phyloP scores from a whole-genome alignment of 1,140 invertebrate species.

The Hypothenemus hampei region DNA sequence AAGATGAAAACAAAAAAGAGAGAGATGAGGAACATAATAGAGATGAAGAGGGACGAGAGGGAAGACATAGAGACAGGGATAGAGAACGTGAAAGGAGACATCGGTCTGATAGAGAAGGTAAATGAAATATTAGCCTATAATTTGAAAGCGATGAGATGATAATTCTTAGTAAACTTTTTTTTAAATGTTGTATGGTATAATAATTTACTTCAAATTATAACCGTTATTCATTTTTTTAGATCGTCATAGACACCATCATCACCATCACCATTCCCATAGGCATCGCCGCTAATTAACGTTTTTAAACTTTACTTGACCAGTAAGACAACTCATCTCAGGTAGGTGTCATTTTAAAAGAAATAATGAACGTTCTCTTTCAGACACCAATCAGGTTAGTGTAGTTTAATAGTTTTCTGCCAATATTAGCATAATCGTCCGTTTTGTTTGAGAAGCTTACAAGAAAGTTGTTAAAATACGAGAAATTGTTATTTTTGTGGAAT shows the following conservation, averaged over 20 bases:
- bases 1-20: conserved; percentile 38
- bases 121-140: no score
- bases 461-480: no score
- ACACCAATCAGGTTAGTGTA: conserved; percentile 39
- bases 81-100: conserved; percentile 40
- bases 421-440: background rate
- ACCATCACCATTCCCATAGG: conserved; percentile 24
- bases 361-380: conserved; percentile 39
- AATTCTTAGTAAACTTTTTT: background rate
- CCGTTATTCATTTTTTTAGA: conserved; percentile 27
- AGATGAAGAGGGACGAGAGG: conserved; percentile 38
- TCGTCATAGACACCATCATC: conserved; percentile 31
- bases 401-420: background rate
- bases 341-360: conserved; percentile 37
- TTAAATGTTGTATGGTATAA: background rate
- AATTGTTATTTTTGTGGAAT: no score
- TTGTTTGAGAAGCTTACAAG: no score
- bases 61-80: conserved; percentile 39
- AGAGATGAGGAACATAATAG: conserved; percentile 36
- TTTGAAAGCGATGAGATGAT: background rate
- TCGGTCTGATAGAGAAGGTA: conserved; percentile 38
- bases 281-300: conserved; percentile 16
- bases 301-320: conserved; percentile 31
- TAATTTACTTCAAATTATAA: no score
- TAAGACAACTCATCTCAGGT: conserved; percentile 38